Conservation (phyloP, 2,888 invertebrate species). For the Hipparchia semele region DNA sequence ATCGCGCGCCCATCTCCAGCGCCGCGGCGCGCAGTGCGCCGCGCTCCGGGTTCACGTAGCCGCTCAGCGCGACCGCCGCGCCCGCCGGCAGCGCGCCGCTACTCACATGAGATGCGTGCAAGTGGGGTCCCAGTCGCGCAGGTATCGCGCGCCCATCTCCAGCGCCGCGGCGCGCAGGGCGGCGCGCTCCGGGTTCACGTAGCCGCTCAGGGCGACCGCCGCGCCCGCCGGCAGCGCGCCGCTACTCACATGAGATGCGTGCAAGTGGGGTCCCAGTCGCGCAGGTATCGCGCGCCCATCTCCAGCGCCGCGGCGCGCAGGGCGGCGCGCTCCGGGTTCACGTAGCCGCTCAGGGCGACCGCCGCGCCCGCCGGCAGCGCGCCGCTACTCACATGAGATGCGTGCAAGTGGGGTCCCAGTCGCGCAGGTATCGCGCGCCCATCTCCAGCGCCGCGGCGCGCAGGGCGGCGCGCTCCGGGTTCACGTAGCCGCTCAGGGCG, state of each 20-base stretch:
- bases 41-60: conserved; percentile 92
- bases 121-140: conserved; percentile 87
- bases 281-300: conserved; percentile 91
- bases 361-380: conserved; percentile 83
- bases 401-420: conserved; percentile 90
- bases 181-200: conserved; percentile 90
- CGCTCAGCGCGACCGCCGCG: conserved; percentile 92
- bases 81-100: conserved; percentile 68
- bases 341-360: conserved; percentile 93
- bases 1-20: conserved; percentile 90
- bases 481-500: conserved; percentile 93
- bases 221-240: conserved; percentile 81
- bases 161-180: conserved; percentile 86
- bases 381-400: conserved; percentile 73
- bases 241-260: conserved; percentile 83
- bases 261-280: conserved; percentile 89
- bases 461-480: conserved; percentile 88
- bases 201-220: conserved; percentile 92
- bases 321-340: conserved; percentile 89
- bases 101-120: conserved; percentile 86
- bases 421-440: conserved; percentile 90
- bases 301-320: conserved; percentile 87
- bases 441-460: conserved; percentile 87
- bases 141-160: conserved; percentile 91
- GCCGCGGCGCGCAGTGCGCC: conserved; percentile 86